phyloP scores from a whole-genome alignment of 2,113 vertebrate genomes.

The Perca schrenkii region DNA sequence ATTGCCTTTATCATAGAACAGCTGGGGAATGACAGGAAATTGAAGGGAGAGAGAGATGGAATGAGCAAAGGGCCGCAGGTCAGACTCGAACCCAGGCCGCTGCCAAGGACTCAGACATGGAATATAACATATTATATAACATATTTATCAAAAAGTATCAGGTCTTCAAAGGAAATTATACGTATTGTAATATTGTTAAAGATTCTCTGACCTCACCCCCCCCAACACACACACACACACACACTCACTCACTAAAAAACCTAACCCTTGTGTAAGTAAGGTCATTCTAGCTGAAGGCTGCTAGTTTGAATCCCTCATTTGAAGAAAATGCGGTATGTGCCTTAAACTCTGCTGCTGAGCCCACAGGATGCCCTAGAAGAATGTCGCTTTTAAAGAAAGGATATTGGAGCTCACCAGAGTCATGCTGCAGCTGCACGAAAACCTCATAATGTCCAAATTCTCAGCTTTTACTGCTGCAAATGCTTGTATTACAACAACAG shows the following conservation, averaged over 20 bases:
- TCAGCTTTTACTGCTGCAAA: not conserved
- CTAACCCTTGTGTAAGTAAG: not conserved
- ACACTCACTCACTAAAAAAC: not conserved
- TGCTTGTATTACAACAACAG: not conserved
- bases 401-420: slow-evolving; percentile 56
- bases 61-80: too few relatives aligned
- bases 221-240: too few relatives aligned
- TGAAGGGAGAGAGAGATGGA: too few relatives aligned
- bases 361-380: slow-evolving; percentile 47
- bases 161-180: not conserved
- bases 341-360: slow-evolving; percentile 11
- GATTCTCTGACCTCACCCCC: not conserved
- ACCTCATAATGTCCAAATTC: slow-evolving; percentile 17
- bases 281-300: slow-evolving; percentile 3
- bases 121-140: not conserved
- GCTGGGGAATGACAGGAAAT: too few relatives aligned
- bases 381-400: slow-evolving; percentile 44
- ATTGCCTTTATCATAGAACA: too few relatives aligned
- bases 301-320: slow-evolving; percentile 29
- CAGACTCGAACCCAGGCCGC: too few relatives aligned
- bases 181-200: not conserved
- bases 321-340: slow-evolving; percentile 1
- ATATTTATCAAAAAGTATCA: not conserved
- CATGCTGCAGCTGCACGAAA: slow-evolving; percentile 44
- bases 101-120: too few relatives aligned